Evolutionary conservation across 1,140 invertebrate species (phyloP).

Genomic region (Lethocerus indicus): DNA sequence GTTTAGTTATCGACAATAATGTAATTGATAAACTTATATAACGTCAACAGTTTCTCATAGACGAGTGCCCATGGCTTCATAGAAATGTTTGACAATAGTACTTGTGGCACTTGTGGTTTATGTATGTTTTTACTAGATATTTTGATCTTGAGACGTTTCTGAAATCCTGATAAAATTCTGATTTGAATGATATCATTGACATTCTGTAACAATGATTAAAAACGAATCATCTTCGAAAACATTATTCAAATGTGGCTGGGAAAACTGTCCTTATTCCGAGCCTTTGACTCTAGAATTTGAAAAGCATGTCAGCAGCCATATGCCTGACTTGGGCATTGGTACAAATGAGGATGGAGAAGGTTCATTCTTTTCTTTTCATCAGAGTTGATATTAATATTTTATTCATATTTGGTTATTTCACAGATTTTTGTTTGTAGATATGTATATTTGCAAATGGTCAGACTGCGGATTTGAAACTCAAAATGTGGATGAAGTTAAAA

Average conservation of each 20-base stretch:
- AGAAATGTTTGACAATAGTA: no score
- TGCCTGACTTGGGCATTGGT: slow-evolving; percentile 10
- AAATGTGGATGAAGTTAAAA: slow-evolving; percentile 32
- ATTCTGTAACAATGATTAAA: no score
- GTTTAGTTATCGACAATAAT: no score
- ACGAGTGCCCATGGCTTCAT: no score
- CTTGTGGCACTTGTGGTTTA: no score
- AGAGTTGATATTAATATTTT: background rate
- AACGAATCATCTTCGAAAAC: no score
- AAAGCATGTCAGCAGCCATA: slow-evolving; percentile 12
- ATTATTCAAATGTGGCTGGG: background rate
- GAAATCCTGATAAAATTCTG: no score
- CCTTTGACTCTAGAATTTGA: background rate
- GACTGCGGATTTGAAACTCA: slow-evolving; percentile 35
- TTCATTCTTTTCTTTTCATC: background rate
- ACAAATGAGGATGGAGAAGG: slow-evolving; percentile 7
- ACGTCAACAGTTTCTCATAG: no score
- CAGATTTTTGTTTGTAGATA: slow-evolving; percentile 14
- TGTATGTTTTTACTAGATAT: no score
- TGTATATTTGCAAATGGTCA: slow-evolving; percentile 43
- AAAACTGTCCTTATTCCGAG: background rate
- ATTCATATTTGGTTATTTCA: background rate
- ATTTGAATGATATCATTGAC: no score
- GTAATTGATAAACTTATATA: no score
- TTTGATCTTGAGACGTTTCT: no score